A percentile compares a stretch with the other conserved stretches of the same genome.
Evolutionary conservation across 2,113 vertebrate species (phyloP).

Genomic region (Lepus europaeus): DNA sequence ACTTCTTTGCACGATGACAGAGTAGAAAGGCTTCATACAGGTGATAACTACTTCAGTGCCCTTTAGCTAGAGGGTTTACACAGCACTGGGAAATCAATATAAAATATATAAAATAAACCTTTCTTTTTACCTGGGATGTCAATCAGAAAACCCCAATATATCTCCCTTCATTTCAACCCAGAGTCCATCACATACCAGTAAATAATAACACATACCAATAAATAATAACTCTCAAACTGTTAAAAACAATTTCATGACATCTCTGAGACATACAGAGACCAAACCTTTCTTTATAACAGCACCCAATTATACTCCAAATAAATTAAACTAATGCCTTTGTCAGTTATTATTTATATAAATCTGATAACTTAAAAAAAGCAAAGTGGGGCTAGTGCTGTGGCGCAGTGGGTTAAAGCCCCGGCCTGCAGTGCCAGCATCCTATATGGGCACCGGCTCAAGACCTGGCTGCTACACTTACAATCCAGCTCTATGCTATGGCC

Average conservation of each 20-base stretch:
- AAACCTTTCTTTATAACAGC: not conserved
- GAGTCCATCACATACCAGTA: not conserved
- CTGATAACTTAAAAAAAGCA: not conserved
- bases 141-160: slow-evolving; percentile 37
- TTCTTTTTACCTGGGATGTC: slow-evolving; percentile 5
- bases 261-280: not conserved
- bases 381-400: too few relatives aligned
- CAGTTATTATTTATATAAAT: slow-evolving; percentile 27
- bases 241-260: slow-evolving; percentile 32
- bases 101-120: slow-evolving; percentile 39
- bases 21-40: not conserved
- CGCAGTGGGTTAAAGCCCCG: too few relatives aligned
- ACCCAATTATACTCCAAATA: slow-evolving; percentile 11
- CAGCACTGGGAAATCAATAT: not conserved
- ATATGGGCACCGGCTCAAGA: too few relatives aligned
- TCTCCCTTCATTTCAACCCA: not conserved
- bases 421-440: too few relatives aligned
- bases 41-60: not conserved
- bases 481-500: too few relatives aligned
- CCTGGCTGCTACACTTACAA: too few relatives aligned
- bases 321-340: not conserved
- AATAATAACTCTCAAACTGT: not conserved
- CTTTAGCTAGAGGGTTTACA: not conserved
- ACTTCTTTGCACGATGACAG: slow-evolving; percentile 1
- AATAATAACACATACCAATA: not conserved